phyloP scores from a whole-genome alignment of 2,888 invertebrate genomes.

The Brachypalpus laphriformis region DNA sequence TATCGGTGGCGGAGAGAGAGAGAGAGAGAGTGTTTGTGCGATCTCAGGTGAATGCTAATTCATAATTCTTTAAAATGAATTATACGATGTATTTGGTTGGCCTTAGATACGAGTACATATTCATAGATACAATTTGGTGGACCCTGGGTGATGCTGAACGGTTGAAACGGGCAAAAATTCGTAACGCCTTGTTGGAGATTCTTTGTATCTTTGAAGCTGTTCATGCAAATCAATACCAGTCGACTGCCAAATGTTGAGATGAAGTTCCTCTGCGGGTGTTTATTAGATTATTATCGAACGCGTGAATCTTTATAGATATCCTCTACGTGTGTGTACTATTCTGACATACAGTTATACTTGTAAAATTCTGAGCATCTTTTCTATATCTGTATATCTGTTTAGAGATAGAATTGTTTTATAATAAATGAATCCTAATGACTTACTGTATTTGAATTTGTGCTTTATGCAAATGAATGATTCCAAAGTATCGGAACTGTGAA shows the following conservation, averaged over 20 bases:
- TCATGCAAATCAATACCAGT: background rate
- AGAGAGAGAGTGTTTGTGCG: slow-evolving; percentile 16
- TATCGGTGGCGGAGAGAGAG: background rate
- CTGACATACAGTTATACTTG: background rate
- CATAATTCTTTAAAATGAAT: slow-evolving; percentile 52
- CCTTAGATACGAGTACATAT: background rate
- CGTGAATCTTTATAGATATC: slow-evolving; percentile 6
- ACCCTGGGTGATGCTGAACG: too few species aligned
- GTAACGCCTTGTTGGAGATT: background rate
- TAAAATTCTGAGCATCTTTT: background rate
- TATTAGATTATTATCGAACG: background rate
- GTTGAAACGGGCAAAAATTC: background rate
- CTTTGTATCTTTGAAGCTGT: background rate
- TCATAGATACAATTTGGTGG: background rate
- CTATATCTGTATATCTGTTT: background rate
- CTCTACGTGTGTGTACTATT: background rate
- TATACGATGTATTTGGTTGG: slow-evolving; percentile 8
- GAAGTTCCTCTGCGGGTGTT: background rate
- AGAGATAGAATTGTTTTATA: background rate
- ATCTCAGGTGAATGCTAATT: slow-evolving; percentile 67
- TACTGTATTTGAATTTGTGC: background rate
- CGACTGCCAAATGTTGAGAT: slow-evolving; percentile 12
- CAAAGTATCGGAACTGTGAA: too few species aligned
- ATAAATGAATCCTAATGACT: background rate
- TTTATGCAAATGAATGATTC: background rate